A percentile compares a stretch with the other conserved stretches of the same genome.
Evolutionary conservation across 1,140 invertebrate species (phyloP).

Genomic region (Vanessa atalanta): DNA sequence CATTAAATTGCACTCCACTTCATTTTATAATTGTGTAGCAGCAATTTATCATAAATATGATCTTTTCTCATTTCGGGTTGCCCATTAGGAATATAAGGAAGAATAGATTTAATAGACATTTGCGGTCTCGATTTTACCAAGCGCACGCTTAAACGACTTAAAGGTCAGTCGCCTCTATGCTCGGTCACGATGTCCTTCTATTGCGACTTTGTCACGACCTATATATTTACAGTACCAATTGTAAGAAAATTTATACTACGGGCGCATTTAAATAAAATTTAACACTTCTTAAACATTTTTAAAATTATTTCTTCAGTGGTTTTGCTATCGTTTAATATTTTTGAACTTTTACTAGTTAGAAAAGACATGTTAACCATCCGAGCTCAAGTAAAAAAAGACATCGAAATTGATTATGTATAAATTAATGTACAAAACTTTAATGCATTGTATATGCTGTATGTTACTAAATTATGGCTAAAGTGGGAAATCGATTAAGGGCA

Average conservation of each 20-base stretch:
- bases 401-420: too few relatives aligned
- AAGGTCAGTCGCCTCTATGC: slow-evolving; percentile 64
- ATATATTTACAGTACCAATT: slow-evolving; percentile 57
- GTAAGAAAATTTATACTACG: slow-evolving; percentile 10
- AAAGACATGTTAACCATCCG: too few relatives aligned
- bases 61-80: slow-evolving; percentile 13
- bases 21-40: neutral
- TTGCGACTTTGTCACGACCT: slow-evolving; percentile 63
- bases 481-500: slow-evolving; percentile 51
- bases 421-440: too few relatives aligned
- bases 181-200: slow-evolving; percentile 70
- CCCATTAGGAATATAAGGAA: slow-evolving; percentile 18
- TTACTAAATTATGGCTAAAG: slow-evolving; percentile 22
- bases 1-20: slow-evolving; percentile 19
- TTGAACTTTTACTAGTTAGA: too few relatives aligned
- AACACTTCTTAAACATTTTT: too few relatives aligned
- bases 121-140: slow-evolving; percentile 44
- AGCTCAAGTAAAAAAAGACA: too few relatives aligned
- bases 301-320: too few relatives aligned
- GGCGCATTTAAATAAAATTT: neutral
- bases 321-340: too few relatives aligned
- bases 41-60: neutral
- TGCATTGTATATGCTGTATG: neutral
- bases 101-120: slow-evolving; percentile 25
- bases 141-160: slow-evolving; percentile 52